Conservation (phyloP, 1,140 invertebrate genomes). For the Eumaeus atala region DNA sequence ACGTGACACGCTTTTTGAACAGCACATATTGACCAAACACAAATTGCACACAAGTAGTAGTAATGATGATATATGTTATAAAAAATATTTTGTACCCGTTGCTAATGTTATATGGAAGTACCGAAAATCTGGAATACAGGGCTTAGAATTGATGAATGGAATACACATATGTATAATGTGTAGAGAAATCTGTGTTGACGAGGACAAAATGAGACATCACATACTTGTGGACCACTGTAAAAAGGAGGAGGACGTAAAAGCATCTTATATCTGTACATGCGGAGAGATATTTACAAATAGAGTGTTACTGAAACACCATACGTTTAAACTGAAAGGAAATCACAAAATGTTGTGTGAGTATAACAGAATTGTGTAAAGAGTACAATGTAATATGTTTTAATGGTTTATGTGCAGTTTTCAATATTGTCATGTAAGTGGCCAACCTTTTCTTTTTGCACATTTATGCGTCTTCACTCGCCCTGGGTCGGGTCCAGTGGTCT, state of each 20-base stretch:
- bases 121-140: constrained; percentile 16
- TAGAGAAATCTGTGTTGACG: constrained; percentile 28
- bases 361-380: too few species aligned
- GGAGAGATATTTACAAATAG: constrained; percentile 38
- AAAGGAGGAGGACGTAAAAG: neutral
- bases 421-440: too few species aligned
- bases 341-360: constrained; percentile 20
- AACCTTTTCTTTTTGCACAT: too few species aligned
- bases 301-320: constrained; percentile 43
- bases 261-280: constrained; percentile 29
- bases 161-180: constrained; percentile 39
- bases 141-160: constrained; percentile 20
- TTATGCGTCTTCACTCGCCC: too few species aligned
- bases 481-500: too few species aligned
- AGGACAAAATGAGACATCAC: constrained; percentile 23
- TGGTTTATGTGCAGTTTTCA: too few species aligned
- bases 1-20: constrained; percentile 20
- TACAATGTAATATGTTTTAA: too few species aligned
- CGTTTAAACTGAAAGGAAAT: constrained; percentile 35
- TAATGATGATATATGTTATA: neutral
- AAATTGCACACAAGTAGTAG: constrained; percentile 8
- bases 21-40: constrained; percentile 29
- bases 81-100: constrained; percentile 24
- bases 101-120: constrained; percentile 1
- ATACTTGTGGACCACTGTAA: constrained; percentile 23